These are phyloP conservation scores for Hydriomena furcata DNA, from an alignment of 2,888 invertebrate genomes.

Conservation along the genomic window DNA sequence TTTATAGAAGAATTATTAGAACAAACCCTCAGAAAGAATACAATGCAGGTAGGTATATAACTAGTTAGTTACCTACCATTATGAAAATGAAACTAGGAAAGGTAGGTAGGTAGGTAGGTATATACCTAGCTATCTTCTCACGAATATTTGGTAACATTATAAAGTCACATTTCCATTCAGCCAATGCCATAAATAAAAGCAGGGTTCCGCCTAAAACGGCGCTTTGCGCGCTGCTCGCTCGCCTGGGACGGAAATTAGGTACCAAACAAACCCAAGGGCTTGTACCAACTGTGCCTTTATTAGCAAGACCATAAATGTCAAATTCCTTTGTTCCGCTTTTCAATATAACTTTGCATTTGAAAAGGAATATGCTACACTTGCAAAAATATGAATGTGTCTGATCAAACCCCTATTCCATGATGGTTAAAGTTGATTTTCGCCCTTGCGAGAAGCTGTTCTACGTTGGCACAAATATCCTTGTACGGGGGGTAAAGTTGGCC, in stretches of 20 bases:
- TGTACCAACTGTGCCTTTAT: slow-evolving; percentile 7
- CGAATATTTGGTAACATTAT: background rate
- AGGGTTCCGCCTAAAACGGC: background rate
- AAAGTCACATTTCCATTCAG: slow-evolving; percentile 10
- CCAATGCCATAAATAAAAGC: slow-evolving; percentile 6
- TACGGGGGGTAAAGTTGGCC: slow-evolving; percentile 30
- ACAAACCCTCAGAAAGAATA: no score
- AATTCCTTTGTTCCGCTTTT: slow-evolving; percentile 11
- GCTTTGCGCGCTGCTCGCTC: background rate
- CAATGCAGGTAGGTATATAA: background rate
- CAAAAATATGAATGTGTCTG: slow-evolving; percentile 1
- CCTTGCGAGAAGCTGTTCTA: background rate
- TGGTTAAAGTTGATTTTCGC: slow-evolving; percentile 7
- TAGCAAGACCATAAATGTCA: slow-evolving; percentile 3
- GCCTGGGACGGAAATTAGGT: background rate
- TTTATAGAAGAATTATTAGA: no score
- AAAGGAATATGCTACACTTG: slow-evolving; percentile 13
- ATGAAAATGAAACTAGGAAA: no score
- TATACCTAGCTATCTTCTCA: background rate
- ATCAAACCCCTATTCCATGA: background rate
- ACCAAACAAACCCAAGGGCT: background rate
- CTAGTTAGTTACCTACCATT: background rate
- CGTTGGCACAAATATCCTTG: slow-evolving; percentile 12
- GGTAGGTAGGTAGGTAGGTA: background rate
- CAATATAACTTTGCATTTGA: slow-evolving; percentile 17